Conservation (phyloP, 2,113 vertebrate genomes). For the Calcarius ornatus region DNA sequence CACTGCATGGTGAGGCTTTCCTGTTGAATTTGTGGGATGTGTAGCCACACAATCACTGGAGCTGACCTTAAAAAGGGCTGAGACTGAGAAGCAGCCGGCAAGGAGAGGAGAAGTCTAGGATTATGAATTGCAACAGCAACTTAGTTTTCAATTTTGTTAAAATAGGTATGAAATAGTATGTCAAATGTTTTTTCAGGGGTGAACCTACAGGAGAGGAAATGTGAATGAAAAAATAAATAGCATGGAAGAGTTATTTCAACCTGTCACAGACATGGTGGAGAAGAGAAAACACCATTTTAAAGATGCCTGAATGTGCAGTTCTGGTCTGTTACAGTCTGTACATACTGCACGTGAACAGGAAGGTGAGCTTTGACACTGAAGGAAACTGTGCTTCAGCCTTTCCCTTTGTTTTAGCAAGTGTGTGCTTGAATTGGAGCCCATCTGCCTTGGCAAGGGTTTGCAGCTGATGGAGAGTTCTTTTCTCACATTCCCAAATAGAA, state of each 20-base stretch:
- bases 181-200: neutral
- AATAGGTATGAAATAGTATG: neutral
- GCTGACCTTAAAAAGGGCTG: neutral
- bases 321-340: neutral
- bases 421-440: neutral
- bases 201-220: neutral
- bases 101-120: neutral
- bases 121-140: neutral
- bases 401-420: slow-evolving; percentile 12
- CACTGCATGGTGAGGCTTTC: neutral
- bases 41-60: accelerated
- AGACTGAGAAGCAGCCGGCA: neutral
- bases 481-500: neutral
- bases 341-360: neutral
- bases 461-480: neutral
- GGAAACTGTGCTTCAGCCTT: slow-evolving; percentile 5
- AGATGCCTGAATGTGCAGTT: neutral
- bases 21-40: neutral
- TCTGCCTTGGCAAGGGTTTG: slow-evolving; percentile 1
- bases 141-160: neutral
- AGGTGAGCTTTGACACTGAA: slow-evolving; percentile 26
- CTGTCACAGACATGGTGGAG: neutral
- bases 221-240: neutral
- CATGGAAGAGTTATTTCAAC: neutral
- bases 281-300: neutral